These are phyloP conservation scores for Lathronympha strigana DNA, from an alignment of 2,888 invertebrate species.

Conservation along the genomic window DNA sequence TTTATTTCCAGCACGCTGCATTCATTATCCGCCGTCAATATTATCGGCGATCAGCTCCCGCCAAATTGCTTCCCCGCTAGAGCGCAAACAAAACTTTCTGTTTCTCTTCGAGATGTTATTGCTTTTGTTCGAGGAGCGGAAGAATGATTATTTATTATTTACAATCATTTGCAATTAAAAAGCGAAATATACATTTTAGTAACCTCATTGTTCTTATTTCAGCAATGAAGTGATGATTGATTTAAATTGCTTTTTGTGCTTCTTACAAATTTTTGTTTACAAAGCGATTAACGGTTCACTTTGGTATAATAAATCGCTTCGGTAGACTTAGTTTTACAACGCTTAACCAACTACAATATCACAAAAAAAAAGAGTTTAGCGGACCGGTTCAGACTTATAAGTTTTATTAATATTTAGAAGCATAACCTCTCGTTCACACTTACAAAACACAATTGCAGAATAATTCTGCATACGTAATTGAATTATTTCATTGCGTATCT, in stretches of 20 bases:
- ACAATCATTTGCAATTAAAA: not conserved
- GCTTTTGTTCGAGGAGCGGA: conserved; percentile 21
- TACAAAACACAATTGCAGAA: no score
- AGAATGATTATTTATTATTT: not conserved
- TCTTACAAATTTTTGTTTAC: not conserved
- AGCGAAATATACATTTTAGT: not conserved
- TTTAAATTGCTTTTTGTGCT: not conserved
- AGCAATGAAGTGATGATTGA: not conserved
- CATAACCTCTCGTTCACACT: no score
- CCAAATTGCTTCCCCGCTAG: conserved; percentile 60
- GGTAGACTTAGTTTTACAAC: no score
- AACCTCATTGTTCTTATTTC: not conserved
- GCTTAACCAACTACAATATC: no score
- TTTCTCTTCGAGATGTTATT: conserved; percentile 42
- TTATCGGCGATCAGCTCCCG: conserved; percentile 66
- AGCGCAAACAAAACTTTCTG: conserved; percentile 44
- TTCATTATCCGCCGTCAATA: conserved; percentile 77
- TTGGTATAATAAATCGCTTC: no score
- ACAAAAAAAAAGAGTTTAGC: no score
- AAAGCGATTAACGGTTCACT: no score
- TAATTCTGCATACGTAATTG: no score
- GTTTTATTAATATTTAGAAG: no score
- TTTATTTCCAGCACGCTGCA: conserved; percentile 71
- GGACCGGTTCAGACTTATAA: no score
- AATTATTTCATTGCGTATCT: no score